phyloP scores from a whole-genome alignment of 2,113 vertebrate genomes.

The Cnemophilus loriae region DNA sequence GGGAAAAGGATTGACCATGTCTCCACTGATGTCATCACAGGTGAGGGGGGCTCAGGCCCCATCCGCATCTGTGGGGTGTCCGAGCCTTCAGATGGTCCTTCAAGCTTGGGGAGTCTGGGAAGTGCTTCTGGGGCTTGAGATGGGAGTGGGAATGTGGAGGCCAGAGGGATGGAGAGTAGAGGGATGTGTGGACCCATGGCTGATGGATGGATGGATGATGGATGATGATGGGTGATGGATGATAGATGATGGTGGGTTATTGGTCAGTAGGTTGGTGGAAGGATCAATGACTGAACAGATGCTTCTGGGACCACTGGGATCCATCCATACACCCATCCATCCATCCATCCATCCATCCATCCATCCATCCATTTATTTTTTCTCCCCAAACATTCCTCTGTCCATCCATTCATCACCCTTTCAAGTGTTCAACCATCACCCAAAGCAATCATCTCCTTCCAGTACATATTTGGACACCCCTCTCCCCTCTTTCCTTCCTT shows the following conservation, averaged over 20 bases:
- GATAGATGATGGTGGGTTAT: not conserved
- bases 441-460: not conserved
- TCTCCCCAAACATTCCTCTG: not conserved
- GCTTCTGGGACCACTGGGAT: not conserved
- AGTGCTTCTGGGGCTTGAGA: not conserved
- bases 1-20: not conserved
- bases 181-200: not conserved
- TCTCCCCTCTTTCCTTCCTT: not conserved
- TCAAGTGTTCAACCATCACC: not conserved
- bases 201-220: not conserved
- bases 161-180: too few relatives aligned
- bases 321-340: not conserved
- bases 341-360: not conserved
- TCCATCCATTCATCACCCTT: not conserved
- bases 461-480: not conserved
- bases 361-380: not conserved
- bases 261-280: not conserved
- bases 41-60: not conserved
- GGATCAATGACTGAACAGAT: not conserved
- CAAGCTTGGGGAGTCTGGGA: too few relatives aligned
- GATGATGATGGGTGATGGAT: not conserved
- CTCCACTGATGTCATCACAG: rapidly evolving
- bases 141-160: not conserved
- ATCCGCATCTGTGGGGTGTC: rapidly evolving
- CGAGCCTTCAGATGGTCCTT: not conserved